Conservation (phyloP, 2,888 invertebrate genomes). For the Metopia argyrocephala region DNA sequence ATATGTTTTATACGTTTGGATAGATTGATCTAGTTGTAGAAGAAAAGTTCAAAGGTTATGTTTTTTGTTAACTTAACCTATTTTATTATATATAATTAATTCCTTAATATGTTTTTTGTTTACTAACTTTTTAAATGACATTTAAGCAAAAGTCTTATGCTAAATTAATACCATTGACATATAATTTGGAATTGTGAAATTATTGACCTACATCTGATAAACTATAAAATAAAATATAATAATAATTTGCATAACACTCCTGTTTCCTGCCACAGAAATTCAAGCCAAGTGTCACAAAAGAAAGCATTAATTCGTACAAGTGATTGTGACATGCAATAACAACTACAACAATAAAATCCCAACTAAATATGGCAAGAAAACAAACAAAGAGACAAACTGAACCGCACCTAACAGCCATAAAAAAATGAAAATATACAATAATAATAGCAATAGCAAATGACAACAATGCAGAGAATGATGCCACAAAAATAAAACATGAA, state of each 20-base stretch:
- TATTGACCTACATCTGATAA: constrained; percentile 62
- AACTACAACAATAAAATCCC: constrained; percentile 23
- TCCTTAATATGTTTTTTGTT: too few relatives aligned
- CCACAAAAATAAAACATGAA: constrained; percentile 38
- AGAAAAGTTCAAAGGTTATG: too few relatives aligned
- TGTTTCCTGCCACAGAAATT: constrained; percentile 63
- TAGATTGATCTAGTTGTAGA: too few relatives aligned
- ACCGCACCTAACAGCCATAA: constrained; percentile 64
- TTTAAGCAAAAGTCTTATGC: neutral
- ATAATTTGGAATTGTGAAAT: constrained; percentile 59
- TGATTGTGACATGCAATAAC: constrained; percentile 58
- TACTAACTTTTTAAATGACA: neutral
- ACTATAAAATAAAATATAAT: constrained; percentile 8
- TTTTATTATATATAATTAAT: too few relatives aligned
- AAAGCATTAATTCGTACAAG: constrained; percentile 62
- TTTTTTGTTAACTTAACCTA: too few relatives aligned
- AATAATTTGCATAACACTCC: constrained; percentile 64
- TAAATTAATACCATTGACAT: constrained; percentile 39
- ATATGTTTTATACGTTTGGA: too few relatives aligned
- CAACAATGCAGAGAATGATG: constrained; percentile 62
- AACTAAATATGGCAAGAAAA: constrained; percentile 56
- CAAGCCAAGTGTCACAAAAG: constrained; percentile 64
- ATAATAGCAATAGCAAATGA: constrained; percentile 9
- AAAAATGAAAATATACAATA: constrained; percentile 52
- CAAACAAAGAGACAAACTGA: constrained; percentile 67